Conservation (phyloP, 2,888 invertebrate genomes). For the Thymelicus sylvestris region DNA sequence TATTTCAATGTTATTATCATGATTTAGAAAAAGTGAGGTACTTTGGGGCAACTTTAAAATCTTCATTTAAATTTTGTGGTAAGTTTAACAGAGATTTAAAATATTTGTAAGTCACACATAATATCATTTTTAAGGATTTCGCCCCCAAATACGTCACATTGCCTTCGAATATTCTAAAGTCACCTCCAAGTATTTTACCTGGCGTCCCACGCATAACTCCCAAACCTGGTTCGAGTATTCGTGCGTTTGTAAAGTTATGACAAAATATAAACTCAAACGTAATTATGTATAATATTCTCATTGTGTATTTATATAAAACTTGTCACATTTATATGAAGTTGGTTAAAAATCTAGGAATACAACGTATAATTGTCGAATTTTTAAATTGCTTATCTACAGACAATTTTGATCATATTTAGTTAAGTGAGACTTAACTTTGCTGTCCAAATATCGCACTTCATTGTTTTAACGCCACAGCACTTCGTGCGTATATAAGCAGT, state of each 20-base stretch:
- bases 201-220: background rate
- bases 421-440: background rate
- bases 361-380: too few relatives aligned
- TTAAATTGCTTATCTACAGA: background rate
- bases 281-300: too few relatives aligned
- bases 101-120: background rate
- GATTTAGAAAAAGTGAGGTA: too few relatives aligned
- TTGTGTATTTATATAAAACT: too few relatives aligned
- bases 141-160: background rate
- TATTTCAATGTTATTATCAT: too few relatives aligned
- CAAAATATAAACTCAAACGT: background rate
- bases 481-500: constrained; percentile 63
- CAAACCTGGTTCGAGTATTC: background rate
- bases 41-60: background rate
- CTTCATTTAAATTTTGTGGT: background rate
- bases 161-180: background rate
- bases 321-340: too few relatives aligned
- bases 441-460: constrained; percentile 37
- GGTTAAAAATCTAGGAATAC: too few relatives aligned
- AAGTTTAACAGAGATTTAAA: background rate
- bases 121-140: background rate
- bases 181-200: background rate
- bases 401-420: background rate
- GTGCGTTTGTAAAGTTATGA: background rate
- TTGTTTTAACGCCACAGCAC: constrained; percentile 55